These are phyloP conservation scores for Pseudocheirus occidentalis DNA, from an alignment of 2,797 vertebrate species.

Conservation along the genomic window DNA sequence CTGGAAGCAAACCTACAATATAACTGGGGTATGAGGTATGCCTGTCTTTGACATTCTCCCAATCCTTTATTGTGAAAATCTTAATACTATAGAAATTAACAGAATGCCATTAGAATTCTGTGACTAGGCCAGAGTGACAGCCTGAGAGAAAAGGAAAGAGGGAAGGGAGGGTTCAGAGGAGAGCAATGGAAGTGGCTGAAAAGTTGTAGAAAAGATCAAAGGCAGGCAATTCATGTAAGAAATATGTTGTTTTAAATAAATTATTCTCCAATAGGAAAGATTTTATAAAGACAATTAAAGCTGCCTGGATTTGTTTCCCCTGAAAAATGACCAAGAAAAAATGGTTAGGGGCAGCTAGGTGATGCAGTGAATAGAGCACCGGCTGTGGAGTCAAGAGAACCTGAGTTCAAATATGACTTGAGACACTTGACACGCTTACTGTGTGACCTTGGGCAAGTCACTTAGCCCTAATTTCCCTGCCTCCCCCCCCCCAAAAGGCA, in stretches of 20 bases:
- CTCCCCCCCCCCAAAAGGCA: too few species aligned
- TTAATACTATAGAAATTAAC: conserved; percentile 19
- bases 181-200: neutral
- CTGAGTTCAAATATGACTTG: too few species aligned
- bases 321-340: neutral
- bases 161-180: neutral
- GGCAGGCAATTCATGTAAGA: neutral
- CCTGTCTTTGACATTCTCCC: neutral
- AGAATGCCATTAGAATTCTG: conserved; percentile 29
- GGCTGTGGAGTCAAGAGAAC: too few species aligned
- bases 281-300: neutral
- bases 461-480: too few species aligned
- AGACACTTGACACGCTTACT: too few species aligned
- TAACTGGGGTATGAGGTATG: neutral
- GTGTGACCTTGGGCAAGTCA: too few species aligned
- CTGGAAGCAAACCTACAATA: neutral
- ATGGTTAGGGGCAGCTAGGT: neutral
- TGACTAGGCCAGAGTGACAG: conserved; percentile 10
- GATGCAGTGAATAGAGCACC: too few species aligned
- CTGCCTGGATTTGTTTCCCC: neutral
- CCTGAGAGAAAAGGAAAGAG: neutral
- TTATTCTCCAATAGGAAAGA: neutral
- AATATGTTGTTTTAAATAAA: neutral
- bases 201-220: neutral
- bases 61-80: neutral